Base-by-base conservation (phyloP, 2,797 vertebrate species). In the Pagetopsis macropterus region DNA sequence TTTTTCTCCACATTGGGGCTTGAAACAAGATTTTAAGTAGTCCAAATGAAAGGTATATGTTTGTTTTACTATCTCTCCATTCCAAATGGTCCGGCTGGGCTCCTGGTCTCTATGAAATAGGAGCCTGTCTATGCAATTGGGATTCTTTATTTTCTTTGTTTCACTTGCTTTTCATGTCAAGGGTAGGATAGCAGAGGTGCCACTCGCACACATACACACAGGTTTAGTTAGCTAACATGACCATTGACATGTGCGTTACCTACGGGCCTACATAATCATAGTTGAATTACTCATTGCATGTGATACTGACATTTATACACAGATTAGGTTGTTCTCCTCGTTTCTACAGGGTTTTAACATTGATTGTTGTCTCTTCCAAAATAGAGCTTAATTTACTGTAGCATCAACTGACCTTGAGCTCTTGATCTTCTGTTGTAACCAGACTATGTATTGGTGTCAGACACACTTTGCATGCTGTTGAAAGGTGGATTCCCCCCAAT, bases 1-100 rank as follows among this genome's bases (percentile, higher is more conserved):
- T 92, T 91, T 93, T 90, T 94, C 92, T 92, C 90, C 91, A 94
- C 92, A 93, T 86, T 85, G 92, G 90, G 94, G 94, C 93, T 95
- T 95, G 91, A 95, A 95, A 94, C 88, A 85, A 91, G 91, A 91
- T 91, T 79, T 50, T 79, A 82, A 87, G 82, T 70, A 55, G 78
- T 88, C 78, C 78, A 87, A 87, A 87, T 70, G 19, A 83, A 82
- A 86, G 73, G 72, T 82, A 65, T 74, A 81, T 55, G 62, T 84
- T 81, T 79, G 50, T 82, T 89, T 88, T 72, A 65, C 51, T 86
- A 79, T 84, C 68, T 81, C 79, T 84, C 65, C 63, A 83, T 81
- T 91, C 87, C 79, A 86, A 91, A 92, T 87, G 86, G 91, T 90
- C 88, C 91, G 83, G 84, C 80, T 80, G 85, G 90, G 90, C 89